Percentiles rank a stretch among this genome's conserved stretches.
Evolutionary conservation across 2,888 invertebrate species (phyloP).

Genomic region (Melieria omissa): DNA sequence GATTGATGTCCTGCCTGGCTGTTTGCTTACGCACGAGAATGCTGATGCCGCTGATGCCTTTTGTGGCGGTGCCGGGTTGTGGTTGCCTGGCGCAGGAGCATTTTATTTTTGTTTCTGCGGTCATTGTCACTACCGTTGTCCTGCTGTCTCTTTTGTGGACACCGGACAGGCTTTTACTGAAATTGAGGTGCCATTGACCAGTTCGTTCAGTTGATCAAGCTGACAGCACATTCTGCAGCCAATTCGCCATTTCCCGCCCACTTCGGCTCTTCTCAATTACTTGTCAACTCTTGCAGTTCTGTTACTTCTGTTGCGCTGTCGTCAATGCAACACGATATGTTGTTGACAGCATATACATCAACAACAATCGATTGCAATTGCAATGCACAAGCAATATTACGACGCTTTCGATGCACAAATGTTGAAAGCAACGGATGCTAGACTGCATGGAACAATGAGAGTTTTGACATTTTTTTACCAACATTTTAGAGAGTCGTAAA

Average conservation of each 20-base stretch:
- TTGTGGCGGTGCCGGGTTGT: not conserved
- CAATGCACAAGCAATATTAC: too few relatives aligned
- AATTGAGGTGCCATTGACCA: not conserved
- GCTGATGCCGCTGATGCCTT: not conserved
- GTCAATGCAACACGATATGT: not conserved
- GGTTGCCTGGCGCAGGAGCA: constrained; percentile 8
- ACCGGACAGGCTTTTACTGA: not conserved
- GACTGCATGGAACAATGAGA: too few relatives aligned
- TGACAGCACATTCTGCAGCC: too few relatives aligned
- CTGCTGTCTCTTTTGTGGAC: not conserved
- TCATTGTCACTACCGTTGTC: not conserved
- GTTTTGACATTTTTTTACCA: too few relatives aligned
- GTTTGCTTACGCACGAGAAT: not conserved
- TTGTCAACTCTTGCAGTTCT: not conserved
- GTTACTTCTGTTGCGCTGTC: not conserved
- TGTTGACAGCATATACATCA: constrained; percentile 29
- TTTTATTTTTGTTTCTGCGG: not conserved
- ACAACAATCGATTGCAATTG: constrained; percentile 25
- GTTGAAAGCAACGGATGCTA: too few relatives aligned
- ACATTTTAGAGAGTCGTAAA: too few relatives aligned
- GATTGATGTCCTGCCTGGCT: constrained; percentile 26
- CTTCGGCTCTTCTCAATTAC: not conserved
- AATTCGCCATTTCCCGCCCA: too few relatives aligned
- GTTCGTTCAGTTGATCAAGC: too few relatives aligned
- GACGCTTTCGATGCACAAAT: too few relatives aligned